Base-by-base conservation (phyloP, 2,797 vertebrate species). In the Xiphophorus birchmanni region DNA sequence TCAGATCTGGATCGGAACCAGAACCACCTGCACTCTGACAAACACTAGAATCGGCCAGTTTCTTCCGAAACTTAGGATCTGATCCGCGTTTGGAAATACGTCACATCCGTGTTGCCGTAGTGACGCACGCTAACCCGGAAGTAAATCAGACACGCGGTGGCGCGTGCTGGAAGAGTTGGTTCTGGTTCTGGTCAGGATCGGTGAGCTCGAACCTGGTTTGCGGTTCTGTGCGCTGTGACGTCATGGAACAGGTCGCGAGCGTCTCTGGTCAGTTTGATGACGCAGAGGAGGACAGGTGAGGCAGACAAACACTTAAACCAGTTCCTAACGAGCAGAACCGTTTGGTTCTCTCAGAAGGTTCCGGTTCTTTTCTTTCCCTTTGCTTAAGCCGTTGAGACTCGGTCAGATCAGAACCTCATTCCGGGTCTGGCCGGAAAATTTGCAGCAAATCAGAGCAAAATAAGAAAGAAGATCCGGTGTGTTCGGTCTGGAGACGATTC, bases 221-320 rank as follows among this genome's bases (percentile, higher is more conserved):
- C 8, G 72, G 21, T 47, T 32, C 47, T 3, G 6, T 5, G 44
- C 13, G 1, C 18, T 42, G 45, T 85, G 81, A 82, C 81, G 71
- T 82, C 74, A 93, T 93, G 92, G 89, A 82, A 60, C 50, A 8
- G 77, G 8, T 65, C 2, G 71, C 5, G 0, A 50, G 45, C 6
- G 95, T 97, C 10, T 95, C 96, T 0, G 97, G 97, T 21, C 97
- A 98, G 94, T 98, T 98, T 80, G 97, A 98, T 65, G 97, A 98
- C 84, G 97, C 95, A 0, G 92, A 95, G 84, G 94, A 95, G 1
- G 95, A 95, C 69, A 93, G 96, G 97, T 97, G 79, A 77, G 78
- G 48, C 21, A 35, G 8, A 50, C 44, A 32, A 6, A n/a, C 42
- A 13, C 10, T 10, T 9, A 13, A 42, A 13, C 71, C 26, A 6